A percentile compares a stretch with the other conserved stretches of the same genome.
phyloP scores from a whole-genome alignment of 2,113 vertebrate species.

The Chloropsis hardwickii region DNA sequence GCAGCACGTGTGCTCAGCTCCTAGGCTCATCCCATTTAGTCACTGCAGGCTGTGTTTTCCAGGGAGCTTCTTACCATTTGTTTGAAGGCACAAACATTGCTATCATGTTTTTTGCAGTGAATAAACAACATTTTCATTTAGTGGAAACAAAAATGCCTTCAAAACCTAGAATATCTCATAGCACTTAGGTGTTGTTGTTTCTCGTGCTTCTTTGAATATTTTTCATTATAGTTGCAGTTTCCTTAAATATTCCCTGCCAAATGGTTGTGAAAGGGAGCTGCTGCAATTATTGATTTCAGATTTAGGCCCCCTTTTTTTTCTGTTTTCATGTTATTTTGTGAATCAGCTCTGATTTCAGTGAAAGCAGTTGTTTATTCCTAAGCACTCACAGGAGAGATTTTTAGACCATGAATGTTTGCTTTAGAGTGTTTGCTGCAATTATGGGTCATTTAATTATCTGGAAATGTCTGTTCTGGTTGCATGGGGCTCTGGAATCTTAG shows the following conservation, averaged over 20 bases:
- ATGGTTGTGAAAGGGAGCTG: not conserved
- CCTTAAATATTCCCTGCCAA: not conserved
- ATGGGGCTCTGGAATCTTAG: not conserved
- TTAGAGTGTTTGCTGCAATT: not conserved
- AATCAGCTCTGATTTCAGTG: not conserved
- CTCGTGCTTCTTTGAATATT: not conserved
- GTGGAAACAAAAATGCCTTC: not conserved
- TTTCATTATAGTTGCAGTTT: not conserved
- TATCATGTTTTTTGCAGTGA: not conserved
- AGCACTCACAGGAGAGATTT: not conserved
- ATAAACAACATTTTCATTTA: not conserved
- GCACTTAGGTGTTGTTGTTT: not conserved
- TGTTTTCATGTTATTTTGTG: not conserved
- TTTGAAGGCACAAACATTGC: not conserved
- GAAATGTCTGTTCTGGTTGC: not conserved
- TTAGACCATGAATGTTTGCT: not conserved
- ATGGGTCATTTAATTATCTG: not conserved
- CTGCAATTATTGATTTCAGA: not conserved
- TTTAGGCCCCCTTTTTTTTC: not conserved
- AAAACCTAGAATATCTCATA: not conserved
- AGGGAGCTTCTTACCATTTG: not conserved
- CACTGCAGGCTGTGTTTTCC: not conserved
- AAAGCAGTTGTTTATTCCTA: not conserved
- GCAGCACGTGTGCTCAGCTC: fast-evolving
- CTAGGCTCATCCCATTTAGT: fast-evolving